phyloP scores from a whole-genome alignment of 2,113 vertebrate species.

The Phyllostomus discolor region DNA sequence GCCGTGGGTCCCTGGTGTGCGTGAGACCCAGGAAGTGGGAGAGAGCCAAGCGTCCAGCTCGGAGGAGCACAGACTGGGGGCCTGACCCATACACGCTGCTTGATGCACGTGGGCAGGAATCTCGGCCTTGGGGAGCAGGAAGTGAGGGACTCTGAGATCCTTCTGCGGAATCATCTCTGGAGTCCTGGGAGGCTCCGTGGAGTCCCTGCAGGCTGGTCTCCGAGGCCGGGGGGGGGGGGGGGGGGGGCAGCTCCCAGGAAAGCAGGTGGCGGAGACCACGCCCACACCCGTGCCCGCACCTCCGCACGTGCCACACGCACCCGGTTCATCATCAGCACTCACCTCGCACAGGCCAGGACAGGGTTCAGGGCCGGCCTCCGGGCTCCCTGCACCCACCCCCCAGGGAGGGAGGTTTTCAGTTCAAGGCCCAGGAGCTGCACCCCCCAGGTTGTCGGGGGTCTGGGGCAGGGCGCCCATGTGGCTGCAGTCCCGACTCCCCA shows the following conservation, averaged over 20 bases:
- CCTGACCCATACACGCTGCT: fast-evolving
- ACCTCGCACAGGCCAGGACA: fast-evolving
- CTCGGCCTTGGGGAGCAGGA: background rate
- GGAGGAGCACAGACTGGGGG: background rate
- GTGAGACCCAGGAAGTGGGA: background rate
- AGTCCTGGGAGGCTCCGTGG: fast-evolving
- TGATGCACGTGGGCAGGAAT: too few relatives aligned
- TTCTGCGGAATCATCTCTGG: background rate
- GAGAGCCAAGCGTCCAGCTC: background rate
- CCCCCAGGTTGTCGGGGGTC: background rate
- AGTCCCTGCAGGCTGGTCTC: background rate
- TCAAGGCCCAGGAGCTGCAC: fast-evolving
- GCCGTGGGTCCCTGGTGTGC: too few relatives aligned
- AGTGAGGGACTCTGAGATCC: background rate
- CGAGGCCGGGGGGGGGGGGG: background rate
- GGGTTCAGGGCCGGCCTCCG: fast-evolving
- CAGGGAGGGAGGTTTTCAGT: background rate
- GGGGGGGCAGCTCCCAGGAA: background rate
- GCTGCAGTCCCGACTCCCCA: fast-evolving
- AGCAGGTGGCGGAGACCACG: too few relatives aligned
- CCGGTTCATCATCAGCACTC: fast-evolving
- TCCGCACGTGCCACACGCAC: fast-evolving
- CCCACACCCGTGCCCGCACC: background rate
- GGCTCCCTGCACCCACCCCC: background rate
- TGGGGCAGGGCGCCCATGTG: background rate